phyloP scores from a whole-genome alignment of 2,888 invertebrate genomes.

The Oconnorella tubifera region DNA sequence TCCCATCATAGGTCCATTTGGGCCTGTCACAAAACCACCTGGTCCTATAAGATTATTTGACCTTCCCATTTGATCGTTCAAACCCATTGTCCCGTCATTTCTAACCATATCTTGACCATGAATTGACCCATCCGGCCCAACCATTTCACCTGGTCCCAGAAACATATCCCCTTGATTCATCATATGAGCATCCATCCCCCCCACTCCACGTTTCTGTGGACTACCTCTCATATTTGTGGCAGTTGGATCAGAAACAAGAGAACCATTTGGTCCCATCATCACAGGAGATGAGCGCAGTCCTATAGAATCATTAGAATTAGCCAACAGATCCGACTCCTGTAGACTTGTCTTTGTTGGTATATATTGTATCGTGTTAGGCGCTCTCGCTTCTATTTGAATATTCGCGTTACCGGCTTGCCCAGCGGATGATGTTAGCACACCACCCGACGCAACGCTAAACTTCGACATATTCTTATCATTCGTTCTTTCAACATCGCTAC shows the following conservation, averaged over 20 bases:
- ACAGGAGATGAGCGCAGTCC: no score
- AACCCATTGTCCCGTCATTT: no score
- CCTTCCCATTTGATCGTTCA: no score
- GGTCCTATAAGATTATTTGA: conserved; percentile 10
- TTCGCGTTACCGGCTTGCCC: conserved; percentile 69
- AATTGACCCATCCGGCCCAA: not conserved
- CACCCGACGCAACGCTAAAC: not conserved
- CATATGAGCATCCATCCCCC: conserved; percentile 2
- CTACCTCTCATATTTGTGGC: not conserved
- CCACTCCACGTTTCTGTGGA: not conserved
- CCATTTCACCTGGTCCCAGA: conserved; percentile 8
- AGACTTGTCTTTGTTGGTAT: conserved; percentile 67
- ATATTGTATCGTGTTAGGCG: conserved; percentile 97
- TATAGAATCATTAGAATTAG: no score
- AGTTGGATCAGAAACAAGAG: not conserved
- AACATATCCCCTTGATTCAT: conserved; percentile 8
- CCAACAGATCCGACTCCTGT: not conserved
- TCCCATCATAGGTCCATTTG: conserved; percentile 8
- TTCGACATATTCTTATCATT: no score
- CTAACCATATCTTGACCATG: no score
- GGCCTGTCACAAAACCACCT: conserved; percentile 1
- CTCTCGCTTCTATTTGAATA: conserved; percentile 86
- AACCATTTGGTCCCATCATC: not conserved
- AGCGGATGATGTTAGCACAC: conserved; percentile 5
- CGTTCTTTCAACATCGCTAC: no score